phyloP scores from a whole-genome alignment of 2,113 vertebrate species.

The Garra rufa region DNA sequence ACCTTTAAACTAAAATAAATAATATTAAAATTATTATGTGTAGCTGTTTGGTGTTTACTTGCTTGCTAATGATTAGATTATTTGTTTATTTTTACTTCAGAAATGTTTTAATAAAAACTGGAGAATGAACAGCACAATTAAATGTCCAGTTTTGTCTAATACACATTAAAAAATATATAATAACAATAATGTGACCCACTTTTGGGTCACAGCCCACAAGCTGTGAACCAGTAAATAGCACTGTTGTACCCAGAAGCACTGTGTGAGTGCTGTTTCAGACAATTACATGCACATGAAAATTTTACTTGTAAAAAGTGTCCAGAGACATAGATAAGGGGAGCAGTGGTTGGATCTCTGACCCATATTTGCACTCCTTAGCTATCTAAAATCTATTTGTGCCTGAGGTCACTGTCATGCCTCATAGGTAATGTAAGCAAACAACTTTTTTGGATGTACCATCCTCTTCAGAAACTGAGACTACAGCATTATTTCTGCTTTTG shows the following conservation, averaged over 20 bases:
- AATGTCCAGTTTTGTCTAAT: neutral
- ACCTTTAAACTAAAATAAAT: no score
- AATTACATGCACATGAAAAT: neutral
- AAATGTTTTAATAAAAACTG: no score
- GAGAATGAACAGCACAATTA: neutral
- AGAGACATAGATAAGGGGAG: neutral
- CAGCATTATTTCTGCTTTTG: neutral
- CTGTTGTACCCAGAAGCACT: neutral
- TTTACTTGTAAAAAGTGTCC: slow-evolving; percentile 7
- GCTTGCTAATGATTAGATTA: no score
- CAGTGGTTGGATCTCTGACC: slow-evolving; percentile 10
- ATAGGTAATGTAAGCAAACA: neutral
- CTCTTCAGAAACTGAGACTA: neutral
- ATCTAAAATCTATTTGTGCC: slow-evolving; percentile 5
- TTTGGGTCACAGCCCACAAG: neutral
- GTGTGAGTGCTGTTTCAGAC: neutral
- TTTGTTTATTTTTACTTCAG: no score
- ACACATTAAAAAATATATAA: no score
- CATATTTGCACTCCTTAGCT: slow-evolving; percentile 18
- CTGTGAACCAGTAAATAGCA: neutral
- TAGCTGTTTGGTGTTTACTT: no score
- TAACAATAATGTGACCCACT: no score
- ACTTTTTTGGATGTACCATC: neutral
- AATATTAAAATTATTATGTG: no score
- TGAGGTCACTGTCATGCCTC: slow-evolving; percentile 2